phyloP scores from a whole-genome alignment of 2,797 vertebrate genomes.

The Anas flavirostris region DNA sequence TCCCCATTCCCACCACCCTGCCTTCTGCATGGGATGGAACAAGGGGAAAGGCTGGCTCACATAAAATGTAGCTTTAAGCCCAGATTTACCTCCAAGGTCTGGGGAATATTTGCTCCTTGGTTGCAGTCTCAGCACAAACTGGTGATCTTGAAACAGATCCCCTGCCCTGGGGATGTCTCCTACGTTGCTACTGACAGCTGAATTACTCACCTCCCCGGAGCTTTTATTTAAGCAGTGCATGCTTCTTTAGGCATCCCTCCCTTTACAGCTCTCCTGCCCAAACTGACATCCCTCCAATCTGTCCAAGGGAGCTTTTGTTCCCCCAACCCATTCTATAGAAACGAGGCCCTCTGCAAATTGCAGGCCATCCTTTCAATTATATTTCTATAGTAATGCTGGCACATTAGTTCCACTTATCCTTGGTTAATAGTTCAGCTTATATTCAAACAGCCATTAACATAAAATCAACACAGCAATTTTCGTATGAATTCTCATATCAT shows the following conservation, averaged over 20 bases:
- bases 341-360: neutral
- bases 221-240: neutral
- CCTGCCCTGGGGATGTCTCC: neutral
- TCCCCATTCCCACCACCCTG: neutral
- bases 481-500: slow-evolving; percentile 69
- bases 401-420: slow-evolving; percentile 72
- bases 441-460: slow-evolving; percentile 75
- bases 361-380: slow-evolving; percentile 56
- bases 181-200: neutral
- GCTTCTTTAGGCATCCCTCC: neutral
- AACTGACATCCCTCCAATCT: neutral
- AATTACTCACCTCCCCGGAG: neutral
- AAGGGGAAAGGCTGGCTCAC: fast-evolving
- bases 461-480: slow-evolving; percentile 77
- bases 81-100: neutral
- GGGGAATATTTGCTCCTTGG: neutral
- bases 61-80: neutral
- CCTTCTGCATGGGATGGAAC: fast-evolving
- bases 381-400: slow-evolving; percentile 49
- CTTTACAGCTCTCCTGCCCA: neutral
- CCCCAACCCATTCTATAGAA: neutral
- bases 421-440: slow-evolving; percentile 74
- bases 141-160: neutral
- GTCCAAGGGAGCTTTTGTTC: slow-evolving; percentile 26
- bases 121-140: neutral